Evolutionary conservation across 92 coral and sea anemone species (phyloP), one percentile per base, ranked within the genome.

Genomic region (Paragorgia papillata): DNA sequence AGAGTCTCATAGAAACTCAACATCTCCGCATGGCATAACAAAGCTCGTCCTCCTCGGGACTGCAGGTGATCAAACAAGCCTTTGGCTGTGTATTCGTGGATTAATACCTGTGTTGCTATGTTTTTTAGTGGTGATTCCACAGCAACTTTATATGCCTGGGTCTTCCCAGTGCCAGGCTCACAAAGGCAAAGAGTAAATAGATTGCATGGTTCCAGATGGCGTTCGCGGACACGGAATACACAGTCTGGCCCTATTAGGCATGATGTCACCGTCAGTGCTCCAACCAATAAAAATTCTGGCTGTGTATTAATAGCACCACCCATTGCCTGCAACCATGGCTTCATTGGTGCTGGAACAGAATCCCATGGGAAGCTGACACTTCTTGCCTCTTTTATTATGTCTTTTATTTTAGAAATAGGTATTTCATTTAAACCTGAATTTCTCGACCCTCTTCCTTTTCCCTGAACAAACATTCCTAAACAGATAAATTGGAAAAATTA

Each of bases 161-260:
- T 46, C 34, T 70, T 70, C 71, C 78, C 78, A 15, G 78, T 56
- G 22, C 78, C 61, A 17, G 78, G 78, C 39, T 70, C 39, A 37
- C 78, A 70, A n/a, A 70, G 61, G 34, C 43, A 28, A 13, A 70
- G 33, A 6, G 66, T 46, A 29, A 46, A 70, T 18, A 70, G 14
- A 32, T 70, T 70, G 35, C 78, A 70, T 56, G 78, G 14, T 51
- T 70, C 78, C 49, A 39, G 31, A 37, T 70, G 60, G 29, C 61
- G 27, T 14, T 50, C 57, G 21, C 78, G 78, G 19, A 70, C 60
- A 13, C n/a, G 37, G 37, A 70, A 46, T 39, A 31, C 57, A 15
- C 69, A 39, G 13, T 70, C 78, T 25, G 65, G 30, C 19, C 78
- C 65, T 7, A 70, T 22, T 10, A 70, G 78, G 18, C 57, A 50